phyloP scores from a whole-genome alignment of 2,797 vertebrate species.

The Gephyroberyx darwinii region DNA sequence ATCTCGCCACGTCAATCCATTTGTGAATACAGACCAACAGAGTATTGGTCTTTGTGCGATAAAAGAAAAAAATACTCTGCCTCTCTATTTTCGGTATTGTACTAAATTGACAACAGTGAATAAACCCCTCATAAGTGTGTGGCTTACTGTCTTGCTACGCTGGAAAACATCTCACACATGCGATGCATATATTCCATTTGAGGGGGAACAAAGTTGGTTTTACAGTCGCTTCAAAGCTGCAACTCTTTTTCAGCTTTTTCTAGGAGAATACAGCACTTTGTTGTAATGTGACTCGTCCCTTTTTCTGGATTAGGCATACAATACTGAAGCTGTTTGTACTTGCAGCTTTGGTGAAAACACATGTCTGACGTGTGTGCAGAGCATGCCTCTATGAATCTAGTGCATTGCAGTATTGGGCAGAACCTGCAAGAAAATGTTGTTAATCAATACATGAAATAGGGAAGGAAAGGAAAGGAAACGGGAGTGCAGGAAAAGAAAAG shows the following conservation, averaged over 20 bases:
- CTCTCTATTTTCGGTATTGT: slow-evolving; percentile 25
- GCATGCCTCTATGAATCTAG: background rate
- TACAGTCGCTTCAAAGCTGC: slow-evolving; percentile 30
- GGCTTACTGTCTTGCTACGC: slow-evolving; percentile 47
- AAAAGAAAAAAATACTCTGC: slow-evolving; percentile 13
- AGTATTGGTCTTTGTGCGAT: slow-evolving; percentile 15
- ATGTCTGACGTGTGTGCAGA: background rate
- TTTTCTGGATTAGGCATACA: slow-evolving; percentile 34
- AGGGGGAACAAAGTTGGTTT: slow-evolving; percentile 50
- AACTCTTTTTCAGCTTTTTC: slow-evolving; percentile 20
- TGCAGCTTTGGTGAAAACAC: background rate
- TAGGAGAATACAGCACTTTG: slow-evolving; percentile 39
- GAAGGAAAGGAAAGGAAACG: background rate
- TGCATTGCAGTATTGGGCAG: background rate
- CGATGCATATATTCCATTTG: slow-evolving; percentile 48
- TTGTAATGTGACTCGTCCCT: slow-evolving; percentile 26
- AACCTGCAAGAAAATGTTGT: background rate
- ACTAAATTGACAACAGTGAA: slow-evolving; percentile 46
- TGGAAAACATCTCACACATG: slow-evolving; percentile 42
- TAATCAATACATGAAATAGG: slow-evolving; percentile 1
- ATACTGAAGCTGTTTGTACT: background rate
- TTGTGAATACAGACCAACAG: slow-evolving; percentile 41
- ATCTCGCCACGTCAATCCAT: slow-evolving; percentile 54
- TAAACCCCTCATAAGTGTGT: slow-evolving; percentile 41
- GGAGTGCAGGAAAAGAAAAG: too few species aligned